Evolutionary conservation across 2,888 invertebrate genomes (phyloP).

Genomic region (Euplagia quadripunctaria): DNA sequence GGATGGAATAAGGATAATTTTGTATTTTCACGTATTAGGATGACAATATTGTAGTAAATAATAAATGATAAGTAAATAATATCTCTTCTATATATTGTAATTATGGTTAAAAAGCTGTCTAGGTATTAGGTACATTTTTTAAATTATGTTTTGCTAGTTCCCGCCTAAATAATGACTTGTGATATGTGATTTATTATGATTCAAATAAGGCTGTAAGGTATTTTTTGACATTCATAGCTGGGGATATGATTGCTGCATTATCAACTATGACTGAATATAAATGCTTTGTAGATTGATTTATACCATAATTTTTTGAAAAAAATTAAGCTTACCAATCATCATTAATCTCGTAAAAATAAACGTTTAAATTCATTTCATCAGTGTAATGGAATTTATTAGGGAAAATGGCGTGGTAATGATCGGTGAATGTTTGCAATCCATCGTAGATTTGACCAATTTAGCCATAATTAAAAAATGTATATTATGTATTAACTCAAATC

Average conservation of each 20-base stretch:
- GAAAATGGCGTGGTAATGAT: background rate
- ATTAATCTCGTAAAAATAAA: conserved; percentile 6
- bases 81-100: conserved; percentile 68
- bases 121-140: conserved; percentile 66
- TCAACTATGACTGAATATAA: conserved; percentile 18
- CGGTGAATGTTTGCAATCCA: background rate
- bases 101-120: conserved; percentile 68
- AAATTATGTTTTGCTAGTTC: conserved; percentile 55
- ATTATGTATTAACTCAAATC: background rate
- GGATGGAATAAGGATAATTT: conserved; percentile 71
- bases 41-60: conserved; percentile 81
- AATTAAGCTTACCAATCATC: background rate
- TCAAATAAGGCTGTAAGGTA: conserved; percentile 26
- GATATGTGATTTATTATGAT: conserved; percentile 34
- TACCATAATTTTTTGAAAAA: conserved; percentile 7
- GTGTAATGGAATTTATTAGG: background rate
- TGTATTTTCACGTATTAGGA: conserved; percentile 74
- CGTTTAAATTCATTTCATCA: background rate
- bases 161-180: conserved; percentile 60
- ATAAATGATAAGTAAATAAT: conserved; percentile 64
- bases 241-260: conserved; percentile 24
- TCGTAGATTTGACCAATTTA: background rate
- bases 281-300: conserved; percentile 6
- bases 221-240: conserved; percentile 15
- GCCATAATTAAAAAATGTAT: background rate